Evolutionary conservation across 2,888 invertebrate genomes (phyloP).

Genomic region (Sminthurides aquaticus): DNA sequence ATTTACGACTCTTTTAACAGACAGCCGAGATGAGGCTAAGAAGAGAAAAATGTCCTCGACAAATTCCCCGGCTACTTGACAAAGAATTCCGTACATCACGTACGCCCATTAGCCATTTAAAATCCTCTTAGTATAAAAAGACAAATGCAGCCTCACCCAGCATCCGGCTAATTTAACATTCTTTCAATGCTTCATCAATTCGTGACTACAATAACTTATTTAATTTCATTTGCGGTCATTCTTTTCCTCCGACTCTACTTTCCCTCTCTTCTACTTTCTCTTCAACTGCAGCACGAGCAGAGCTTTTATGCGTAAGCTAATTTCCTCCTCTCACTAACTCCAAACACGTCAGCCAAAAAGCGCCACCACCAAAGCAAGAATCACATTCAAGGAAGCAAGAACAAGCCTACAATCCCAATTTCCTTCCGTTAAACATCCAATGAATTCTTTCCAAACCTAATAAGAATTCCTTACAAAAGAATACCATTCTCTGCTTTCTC

Average conservation of each 20-base stretch:
- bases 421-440: too few species aligned
- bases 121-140: background rate
- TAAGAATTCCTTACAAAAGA: too few species aligned
- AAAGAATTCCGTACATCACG: background rate
- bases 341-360: too few species aligned
- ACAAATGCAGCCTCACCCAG: background rate
- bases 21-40: background rate
- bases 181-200: background rate
- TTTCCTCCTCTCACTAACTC: too few species aligned
- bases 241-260: background rate
- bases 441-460: too few species aligned
- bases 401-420: too few species aligned
- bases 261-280: background rate
- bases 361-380: too few species aligned
- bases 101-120: background rate
- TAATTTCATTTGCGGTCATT: background rate
- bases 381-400: too few species aligned
- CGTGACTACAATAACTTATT: background rate
- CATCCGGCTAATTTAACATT: background rate
- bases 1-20: background rate
- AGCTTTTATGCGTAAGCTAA: too few species aligned
- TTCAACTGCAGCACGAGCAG: too few species aligned
- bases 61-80: background rate
- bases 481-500: too few species aligned
- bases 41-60: constrained; percentile 2